Conservation (phyloP, 1,140 invertebrate species). For the Orussus abietinus region DNA sequence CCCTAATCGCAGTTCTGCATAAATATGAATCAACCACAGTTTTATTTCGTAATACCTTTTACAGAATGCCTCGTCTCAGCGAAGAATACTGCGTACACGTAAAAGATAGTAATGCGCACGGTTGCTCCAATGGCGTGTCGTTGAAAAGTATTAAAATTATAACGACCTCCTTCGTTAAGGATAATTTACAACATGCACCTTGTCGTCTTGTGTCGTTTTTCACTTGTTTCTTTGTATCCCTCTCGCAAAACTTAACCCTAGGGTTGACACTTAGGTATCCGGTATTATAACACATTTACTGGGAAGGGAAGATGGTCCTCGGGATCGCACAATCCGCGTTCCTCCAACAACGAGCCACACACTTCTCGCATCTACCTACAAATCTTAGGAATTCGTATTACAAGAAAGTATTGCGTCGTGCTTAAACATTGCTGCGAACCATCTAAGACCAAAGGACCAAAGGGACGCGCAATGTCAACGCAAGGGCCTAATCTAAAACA, state of each 20-base stretch:
- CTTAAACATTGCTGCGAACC: too few species aligned
- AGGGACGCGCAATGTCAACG: too few species aligned
- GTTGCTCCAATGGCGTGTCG: conserved; percentile 33
- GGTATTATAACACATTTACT: conserved; percentile 26
- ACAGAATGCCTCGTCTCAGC: conserved; percentile 33
- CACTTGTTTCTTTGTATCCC: too few species aligned
- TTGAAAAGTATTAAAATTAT: conserved; percentile 41
- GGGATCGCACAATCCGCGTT: too few species aligned
- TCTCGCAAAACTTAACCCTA: too few species aligned
- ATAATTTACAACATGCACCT: conserved; percentile 39
- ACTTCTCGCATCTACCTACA: conserved; percentile 27
- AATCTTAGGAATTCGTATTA: conserved; percentile 35
- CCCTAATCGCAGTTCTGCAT: too few species aligned
- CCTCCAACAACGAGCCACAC: too few species aligned
- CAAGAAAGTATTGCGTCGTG: too few species aligned
- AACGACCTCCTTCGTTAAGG: conserved; percentile 22
- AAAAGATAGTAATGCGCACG: conserved; percentile 37
- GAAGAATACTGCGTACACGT: conserved; percentile 35
- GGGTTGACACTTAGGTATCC: too few species aligned
- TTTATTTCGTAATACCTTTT: conserved; percentile 39
- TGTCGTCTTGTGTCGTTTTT: conserved; percentile 14
- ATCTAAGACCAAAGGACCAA: too few species aligned
- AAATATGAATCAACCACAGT: conserved; percentile 36
- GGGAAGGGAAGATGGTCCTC: too few species aligned
- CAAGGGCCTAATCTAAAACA: too few species aligned